Evolutionary conservation across 2,888 invertebrate genomes (phyloP).

Genomic region (Spodoptera littoralis): DNA sequence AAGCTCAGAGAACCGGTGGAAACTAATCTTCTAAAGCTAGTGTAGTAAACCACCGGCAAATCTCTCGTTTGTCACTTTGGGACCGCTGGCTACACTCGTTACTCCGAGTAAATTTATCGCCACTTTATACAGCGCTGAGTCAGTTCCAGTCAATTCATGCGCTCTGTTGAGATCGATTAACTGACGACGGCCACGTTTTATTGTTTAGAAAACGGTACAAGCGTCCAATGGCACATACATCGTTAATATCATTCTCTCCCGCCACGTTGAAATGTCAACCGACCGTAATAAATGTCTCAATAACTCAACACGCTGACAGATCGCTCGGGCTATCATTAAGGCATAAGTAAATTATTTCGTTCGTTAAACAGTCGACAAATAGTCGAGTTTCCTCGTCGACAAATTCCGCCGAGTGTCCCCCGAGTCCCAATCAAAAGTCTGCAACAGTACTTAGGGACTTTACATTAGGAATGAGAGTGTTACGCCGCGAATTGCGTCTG

Average conservation of each 20-base stretch:
- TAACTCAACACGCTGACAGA: constrained; percentile 70
- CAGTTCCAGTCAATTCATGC: constrained; percentile 59
- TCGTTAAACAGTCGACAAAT: constrained; percentile 64
- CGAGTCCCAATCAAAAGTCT: constrained; percentile 74
- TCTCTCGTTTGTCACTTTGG: constrained; percentile 68
- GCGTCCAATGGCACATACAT: constrained; percentile 57
- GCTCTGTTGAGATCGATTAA: constrained; percentile 62
- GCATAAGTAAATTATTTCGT: constrained; percentile 70
- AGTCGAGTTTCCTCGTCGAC: constrained; percentile 52
- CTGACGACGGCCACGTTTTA: constrained; percentile 61
- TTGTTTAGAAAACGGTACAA: constrained; percentile 64
- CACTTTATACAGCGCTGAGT: constrained; percentile 63
- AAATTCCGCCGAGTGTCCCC: constrained; percentile 48
- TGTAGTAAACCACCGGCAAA: constrained; percentile 62
- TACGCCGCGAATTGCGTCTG: constrained; percentile 59
- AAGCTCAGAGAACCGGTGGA: constrained; percentile 42
- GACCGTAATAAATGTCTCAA: constrained; percentile 71
- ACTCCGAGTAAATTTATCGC: constrained; percentile 66
- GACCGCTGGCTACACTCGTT: constrained; percentile 60
- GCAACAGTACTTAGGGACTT: constrained; percentile 71
- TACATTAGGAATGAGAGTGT: constrained; percentile 63
- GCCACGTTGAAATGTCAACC: constrained; percentile 66
- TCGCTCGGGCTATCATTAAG: constrained; percentile 65
- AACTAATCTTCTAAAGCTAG: constrained; percentile 58
- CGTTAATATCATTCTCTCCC: constrained; percentile 65